These are phyloP conservation scores for Scaptomyza parva DNA, from an alignment of 2,888 invertebrate genomes.

Conservation along the genomic window DNA sequence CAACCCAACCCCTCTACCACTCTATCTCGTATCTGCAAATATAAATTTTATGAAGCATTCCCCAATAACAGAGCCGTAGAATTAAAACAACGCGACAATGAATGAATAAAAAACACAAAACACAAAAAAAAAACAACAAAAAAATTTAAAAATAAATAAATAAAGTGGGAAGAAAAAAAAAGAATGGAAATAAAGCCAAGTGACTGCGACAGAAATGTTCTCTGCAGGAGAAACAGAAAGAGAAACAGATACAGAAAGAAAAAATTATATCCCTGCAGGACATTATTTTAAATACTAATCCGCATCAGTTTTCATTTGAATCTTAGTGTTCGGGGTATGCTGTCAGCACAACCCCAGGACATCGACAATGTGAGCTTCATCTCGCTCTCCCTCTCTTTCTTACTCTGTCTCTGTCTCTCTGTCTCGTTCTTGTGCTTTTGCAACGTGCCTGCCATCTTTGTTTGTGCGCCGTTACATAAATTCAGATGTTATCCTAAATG, in stretches of 20 bases:
- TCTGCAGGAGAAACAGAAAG: conserved; percentile 22
- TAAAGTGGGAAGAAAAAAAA: conserved; percentile 47
- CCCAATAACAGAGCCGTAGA: conserved; percentile 44
- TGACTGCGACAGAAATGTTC: conserved; percentile 54
- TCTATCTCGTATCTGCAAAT: conserved; percentile 64
- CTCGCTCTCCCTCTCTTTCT: neutral
- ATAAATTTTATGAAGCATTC: conserved; percentile 82
- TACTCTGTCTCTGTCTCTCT: neutral
- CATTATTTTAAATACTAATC: conserved; percentile 85
- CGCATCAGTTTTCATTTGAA: conserved; percentile 84
- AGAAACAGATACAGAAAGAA: too few species aligned
- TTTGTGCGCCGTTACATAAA: conserved; percentile 77
- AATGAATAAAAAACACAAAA: too few species aligned
- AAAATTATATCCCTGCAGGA: conserved; percentile 84
- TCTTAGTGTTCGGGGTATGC: conserved; percentile 53
- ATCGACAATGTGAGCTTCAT: conserved; percentile 41
- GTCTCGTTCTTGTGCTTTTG: conserved; percentile 38
- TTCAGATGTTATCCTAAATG: conserved; percentile 82
- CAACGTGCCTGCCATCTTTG: conserved; percentile 73
- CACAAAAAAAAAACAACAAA: conserved; percentile 18
- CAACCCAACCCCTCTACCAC: conserved; percentile 5
- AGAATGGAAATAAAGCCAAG: conserved; percentile 52
- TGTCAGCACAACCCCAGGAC: conserved; percentile 66
- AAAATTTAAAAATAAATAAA: conserved; percentile 69
- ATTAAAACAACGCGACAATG: conserved; percentile 59